A percentile compares a stretch with the other conserved stretches of the same genome.
These are phyloP conservation scores for Eupeodes corollae DNA, from an alignment of 1,140 invertebrate genomes.

Conservation along the genomic window DNA sequence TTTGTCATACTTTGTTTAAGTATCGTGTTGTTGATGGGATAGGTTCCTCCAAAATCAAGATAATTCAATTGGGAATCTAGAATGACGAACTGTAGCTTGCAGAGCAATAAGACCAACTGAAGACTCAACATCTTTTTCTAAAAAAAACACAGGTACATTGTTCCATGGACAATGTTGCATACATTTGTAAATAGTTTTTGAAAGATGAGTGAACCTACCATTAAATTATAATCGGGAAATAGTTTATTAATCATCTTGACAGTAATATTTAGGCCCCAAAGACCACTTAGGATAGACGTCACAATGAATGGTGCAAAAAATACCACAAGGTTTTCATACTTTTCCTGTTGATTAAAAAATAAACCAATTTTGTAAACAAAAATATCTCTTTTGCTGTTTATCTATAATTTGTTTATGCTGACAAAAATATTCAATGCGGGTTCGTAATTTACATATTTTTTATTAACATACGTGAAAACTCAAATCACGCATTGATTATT, in stretches of 20 bases:
- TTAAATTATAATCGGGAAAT: slow-evolving; percentile 21
- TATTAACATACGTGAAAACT: too few relatives aligned
- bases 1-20: slow-evolving; percentile 35
- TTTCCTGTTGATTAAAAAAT: neutral
- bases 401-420: too few relatives aligned
- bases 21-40: slow-evolving; percentile 31
- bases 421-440: too few relatives aligned
- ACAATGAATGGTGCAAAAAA: slow-evolving; percentile 33
- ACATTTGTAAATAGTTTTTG: too few relatives aligned
- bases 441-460: too few relatives aligned
- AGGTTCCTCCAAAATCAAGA: slow-evolving; percentile 22
- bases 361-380: too few relatives aligned
- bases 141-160: neutral
- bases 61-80: slow-evolving; percentile 25
- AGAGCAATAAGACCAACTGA: slow-evolving; percentile 27
- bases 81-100: slow-evolving; percentile 28
- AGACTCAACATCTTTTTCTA: slow-evolving; percentile 33
- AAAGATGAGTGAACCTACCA: too few relatives aligned
- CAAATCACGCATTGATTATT: too few relatives aligned
- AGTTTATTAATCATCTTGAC: slow-evolving; percentile 27
- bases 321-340: slow-evolving; percentile 18
- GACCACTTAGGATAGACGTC: slow-evolving; percentile 21
- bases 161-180: too few relatives aligned
- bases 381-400: too few relatives aligned
- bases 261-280: slow-evolving; percentile 29